Evolutionary conservation across 1,140 invertebrate species (phyloP), one percentile per base, ranked within the genome.

Genomic region (Trichonephila inaurata): DNA sequence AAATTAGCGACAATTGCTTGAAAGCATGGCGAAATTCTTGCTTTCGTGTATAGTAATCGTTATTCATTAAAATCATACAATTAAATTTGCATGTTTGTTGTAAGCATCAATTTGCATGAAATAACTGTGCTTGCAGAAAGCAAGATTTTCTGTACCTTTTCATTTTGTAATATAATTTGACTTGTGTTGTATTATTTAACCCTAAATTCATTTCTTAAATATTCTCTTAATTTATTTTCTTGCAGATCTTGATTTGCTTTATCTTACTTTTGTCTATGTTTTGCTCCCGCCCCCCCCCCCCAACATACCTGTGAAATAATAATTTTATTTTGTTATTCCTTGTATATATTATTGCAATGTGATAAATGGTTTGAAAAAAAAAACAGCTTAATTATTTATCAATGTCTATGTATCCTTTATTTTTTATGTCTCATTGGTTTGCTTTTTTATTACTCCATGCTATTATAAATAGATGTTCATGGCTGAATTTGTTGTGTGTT

Each of bases 241-340:
- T 87, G 64, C 62, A 64, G n/a, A 18, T 87, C 24, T 64, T 64
- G 12, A 62, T 87, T 58, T 64, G 33, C 51, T 87, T 28, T 28
- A 21, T 60, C 40, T 10, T 24, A 33, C 19, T 24, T 40, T 81
- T 81, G n/a, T 4, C 18, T 85, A 21, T 60, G 33, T 58, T 60
- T 51, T 51, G 51, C 51, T 51, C 51, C 51, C 7, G 2, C 0
- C 6, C 8, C 8, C 1, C 0, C 10, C 10, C 10, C 51, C 51
- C 51, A 51, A 51, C n/a, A 62, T 87, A 64, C 85, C 85, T 87
- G 85, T 87, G 85, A 87, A 51, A n/a, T 28, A 86, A 86, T 28
- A 19, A 60, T 86, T 51, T 7, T 51, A 10, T 51, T 51, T 51
- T 51, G 10, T 51, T 51, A 51, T 51, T 51, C 51, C 51, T 51